Evolutionary conservation across 2,888 invertebrate species (phyloP).

Genomic region (Leptinotarsa juncta): DNA sequence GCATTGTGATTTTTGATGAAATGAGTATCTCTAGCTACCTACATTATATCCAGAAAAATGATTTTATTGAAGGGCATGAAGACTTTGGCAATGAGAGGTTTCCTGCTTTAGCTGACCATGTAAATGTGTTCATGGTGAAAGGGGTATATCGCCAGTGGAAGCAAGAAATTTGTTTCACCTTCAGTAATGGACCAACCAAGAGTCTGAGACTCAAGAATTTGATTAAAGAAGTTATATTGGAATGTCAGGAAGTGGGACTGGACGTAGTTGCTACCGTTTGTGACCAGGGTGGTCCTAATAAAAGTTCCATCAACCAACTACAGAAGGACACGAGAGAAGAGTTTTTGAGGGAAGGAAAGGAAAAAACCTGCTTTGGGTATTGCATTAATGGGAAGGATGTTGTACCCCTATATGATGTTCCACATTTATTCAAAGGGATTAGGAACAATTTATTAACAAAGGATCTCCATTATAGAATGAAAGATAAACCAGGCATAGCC

Average conservation of each 20-base stretch:
- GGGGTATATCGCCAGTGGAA: constrained; percentile 15
- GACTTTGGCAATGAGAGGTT: constrained; percentile 3
- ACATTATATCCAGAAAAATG: constrained; percentile 10
- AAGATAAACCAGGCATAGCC: constrained; percentile 1
- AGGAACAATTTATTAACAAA: constrained; percentile 14
- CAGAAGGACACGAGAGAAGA: constrained; percentile 29
- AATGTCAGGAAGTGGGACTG: constrained; percentile 37
- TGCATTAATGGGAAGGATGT: constrained; percentile 29
- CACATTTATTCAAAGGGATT: constrained; percentile 9
- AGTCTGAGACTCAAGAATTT: background rate
- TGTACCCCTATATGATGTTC: constrained; percentile 24
- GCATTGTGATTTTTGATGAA: no score
- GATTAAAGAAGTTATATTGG: background rate
- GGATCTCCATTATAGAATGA: constrained; percentile 21
- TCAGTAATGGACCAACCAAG: constrained; percentile 5
- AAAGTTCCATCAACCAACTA: constrained; percentile 4
- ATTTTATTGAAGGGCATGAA: constrained; percentile 16
- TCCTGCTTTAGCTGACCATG: constrained; percentile 6
- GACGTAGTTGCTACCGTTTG: constrained; percentile 42
- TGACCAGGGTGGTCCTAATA: constrained; percentile 40
- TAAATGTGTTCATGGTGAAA: constrained; percentile 14
- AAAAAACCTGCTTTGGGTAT: constrained; percentile 26
- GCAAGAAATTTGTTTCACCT: constrained; percentile 9
- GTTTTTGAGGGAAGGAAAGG: constrained; percentile 7
- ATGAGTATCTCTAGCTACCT: constrained; percentile 19